phyloP scores from a whole-genome alignment of 2,888 invertebrate genomes.

The Rhamnusium bicolor region DNA sequence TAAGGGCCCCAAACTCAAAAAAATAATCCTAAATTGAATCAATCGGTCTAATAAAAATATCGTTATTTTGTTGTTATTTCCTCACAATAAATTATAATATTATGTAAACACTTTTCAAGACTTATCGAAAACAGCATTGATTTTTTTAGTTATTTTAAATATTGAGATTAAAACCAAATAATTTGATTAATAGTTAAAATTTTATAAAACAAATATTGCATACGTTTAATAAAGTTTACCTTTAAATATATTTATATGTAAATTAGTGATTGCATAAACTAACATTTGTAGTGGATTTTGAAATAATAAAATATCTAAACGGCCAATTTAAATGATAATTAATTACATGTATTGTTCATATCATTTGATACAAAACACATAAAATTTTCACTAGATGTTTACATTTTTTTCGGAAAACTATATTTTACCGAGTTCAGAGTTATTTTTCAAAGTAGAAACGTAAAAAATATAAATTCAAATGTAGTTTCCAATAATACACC shows the following conservation, averaged over 20 bases:
- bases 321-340: conserved; percentile 11
- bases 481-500: no score
- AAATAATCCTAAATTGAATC: no score
- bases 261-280: conserved; percentile 11
- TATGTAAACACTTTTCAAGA: background rate
- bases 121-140: background rate
- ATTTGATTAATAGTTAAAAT: conserved; percentile 9
- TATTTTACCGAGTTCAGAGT: no score
- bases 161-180: conserved; percentile 11
- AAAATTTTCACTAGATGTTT: no score
- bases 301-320: background rate
- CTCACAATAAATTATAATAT: no score
- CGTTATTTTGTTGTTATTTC: no score
- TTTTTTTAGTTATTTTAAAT: background rate
- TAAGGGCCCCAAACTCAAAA: no score
- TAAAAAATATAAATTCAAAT: no score
- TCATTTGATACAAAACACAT: background rate
- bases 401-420: no score
- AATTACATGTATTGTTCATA: conserved; percentile 13
- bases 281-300: conserved; percentile 19
- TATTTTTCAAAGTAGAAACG: no score
- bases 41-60: no score
- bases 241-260: conserved; percentile 21
- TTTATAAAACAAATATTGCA: conserved; percentile 19
- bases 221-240: background rate